Evolutionary conservation across 2,888 invertebrate species (phyloP).

Genomic region (Volucella inflata): DNA sequence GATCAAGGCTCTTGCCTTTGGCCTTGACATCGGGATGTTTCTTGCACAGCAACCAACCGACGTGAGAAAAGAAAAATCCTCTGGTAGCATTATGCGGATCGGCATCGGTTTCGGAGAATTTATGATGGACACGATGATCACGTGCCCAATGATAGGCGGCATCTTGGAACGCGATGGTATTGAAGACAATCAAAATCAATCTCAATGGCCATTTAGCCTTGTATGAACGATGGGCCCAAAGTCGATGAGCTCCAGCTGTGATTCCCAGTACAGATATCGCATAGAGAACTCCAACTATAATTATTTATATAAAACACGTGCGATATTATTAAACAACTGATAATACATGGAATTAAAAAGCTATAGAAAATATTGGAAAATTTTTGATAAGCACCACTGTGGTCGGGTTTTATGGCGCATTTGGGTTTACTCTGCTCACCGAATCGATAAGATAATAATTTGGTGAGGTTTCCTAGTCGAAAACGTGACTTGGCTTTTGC

Average conservation of each 20-base stretch:
- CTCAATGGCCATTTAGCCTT: slow-evolving; percentile 95
- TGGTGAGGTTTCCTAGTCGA: neutral
- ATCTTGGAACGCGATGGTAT: slow-evolving; percentile 94
- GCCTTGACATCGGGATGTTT: slow-evolving; percentile 94
- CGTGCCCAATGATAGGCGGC: slow-evolving; percentile 89
- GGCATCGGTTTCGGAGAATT: slow-evolving; percentile 94
- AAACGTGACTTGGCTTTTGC: slow-evolving; percentile 35
- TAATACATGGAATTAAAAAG: slow-evolving; percentile 4
- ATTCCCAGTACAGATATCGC: slow-evolving; percentile 91
- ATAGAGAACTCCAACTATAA: slow-evolving; percentile 45
- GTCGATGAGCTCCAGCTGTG: slow-evolving; percentile 96
- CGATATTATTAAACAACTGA: neutral
- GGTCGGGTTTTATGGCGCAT: neutral
- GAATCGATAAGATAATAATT: slow-evolving; percentile 15
- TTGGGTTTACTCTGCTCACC: neutral
- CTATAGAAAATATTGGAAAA: neutral
- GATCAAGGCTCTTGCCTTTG: slow-evolving; percentile 91
- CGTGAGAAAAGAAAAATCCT: slow-evolving; percentile 97
- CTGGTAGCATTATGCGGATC: slow-evolving; percentile 94
- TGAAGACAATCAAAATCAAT: slow-evolving; percentile 89
- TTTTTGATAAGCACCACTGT: neutral
- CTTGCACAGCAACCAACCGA: slow-evolving; percentile 93
- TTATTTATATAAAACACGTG: neutral
- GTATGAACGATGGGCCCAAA: slow-evolving; percentile 97
- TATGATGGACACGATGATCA: slow-evolving; percentile 93